phyloP scores from a whole-genome alignment of 2,797 vertebrate genomes.

The Oreochromis mossambicus region DNA sequence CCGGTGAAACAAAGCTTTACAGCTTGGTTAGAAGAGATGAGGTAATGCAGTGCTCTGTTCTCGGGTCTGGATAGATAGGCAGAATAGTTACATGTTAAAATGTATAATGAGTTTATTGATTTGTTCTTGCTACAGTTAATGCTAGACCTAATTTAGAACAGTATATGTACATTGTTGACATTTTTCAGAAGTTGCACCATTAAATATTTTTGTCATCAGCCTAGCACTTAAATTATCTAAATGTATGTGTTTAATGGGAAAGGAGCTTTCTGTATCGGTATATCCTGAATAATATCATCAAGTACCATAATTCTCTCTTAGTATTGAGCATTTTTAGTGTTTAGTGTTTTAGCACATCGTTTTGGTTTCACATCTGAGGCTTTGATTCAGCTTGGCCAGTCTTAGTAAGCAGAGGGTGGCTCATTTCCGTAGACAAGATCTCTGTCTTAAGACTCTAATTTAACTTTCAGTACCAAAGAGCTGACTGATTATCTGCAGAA shows the following conservation, averaged over 20 bases:
- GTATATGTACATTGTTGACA: background rate
- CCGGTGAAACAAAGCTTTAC: background rate
- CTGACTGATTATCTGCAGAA: background rate
- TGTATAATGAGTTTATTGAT: background rate
- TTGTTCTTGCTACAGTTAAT: background rate
- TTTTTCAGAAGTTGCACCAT: background rate
- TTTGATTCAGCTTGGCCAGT: background rate
- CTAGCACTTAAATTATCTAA: background rate
- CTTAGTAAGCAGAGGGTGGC: background rate
- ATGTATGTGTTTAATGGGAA: background rate
- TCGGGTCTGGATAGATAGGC: background rate
- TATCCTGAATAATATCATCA: background rate
- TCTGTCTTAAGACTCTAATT: background rate
- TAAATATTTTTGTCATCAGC: background rate
- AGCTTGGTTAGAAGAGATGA: background rate
- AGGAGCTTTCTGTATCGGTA: fast-evolving
- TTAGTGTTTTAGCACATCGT: background rate
- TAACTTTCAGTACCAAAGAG: background rate
- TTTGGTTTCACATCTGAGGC: background rate
- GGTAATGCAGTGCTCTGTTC: background rate
- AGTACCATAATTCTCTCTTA: background rate
- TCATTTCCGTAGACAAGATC: background rate
- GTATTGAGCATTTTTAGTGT: background rate
- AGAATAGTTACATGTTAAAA: background rate
- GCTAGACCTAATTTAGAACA: background rate